Evolutionary conservation across 2,888 invertebrate genomes (phyloP), one percentile per base, ranked within the genome.

Genomic region (Neoscelio sp.): DNA sequence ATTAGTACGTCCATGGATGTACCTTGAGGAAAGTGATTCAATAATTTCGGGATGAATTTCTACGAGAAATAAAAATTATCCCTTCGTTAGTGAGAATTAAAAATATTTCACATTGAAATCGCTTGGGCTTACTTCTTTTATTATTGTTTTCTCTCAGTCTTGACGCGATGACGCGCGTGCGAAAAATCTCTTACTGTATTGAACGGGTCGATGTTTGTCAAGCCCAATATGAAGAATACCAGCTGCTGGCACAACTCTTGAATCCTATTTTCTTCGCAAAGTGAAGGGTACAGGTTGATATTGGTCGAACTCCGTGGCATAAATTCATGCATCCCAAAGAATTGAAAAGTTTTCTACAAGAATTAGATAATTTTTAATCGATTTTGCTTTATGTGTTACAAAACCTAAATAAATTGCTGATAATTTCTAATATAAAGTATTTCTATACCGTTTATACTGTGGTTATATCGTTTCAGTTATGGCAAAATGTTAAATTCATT

Each of bases 11-110:
- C 84, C 2, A 87, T 35, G 0, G 87, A 88, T 10, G 88, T 86
- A 40, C 88, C 87, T 80, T 86, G 87, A 10, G 87, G 87, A 62
- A 85, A 87, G 65, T 87, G 87, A 35, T 83, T 81, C 67, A 86
- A 58, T 48, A 85, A 56, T 33, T 79, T 84, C 6, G 82, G 78
- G 13, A 88, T 70, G 67, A 84, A 81, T 10, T 80, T 40, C 87
- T 86, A 58, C 26, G 56, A 48, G 56, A 56, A 38, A 54, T 17
- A 46, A 23, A 56, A 10, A 74, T 26, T 58, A 48, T 54, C 38
- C 60, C 44, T 52, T 68, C 48, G 46, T 73, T 73, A 75, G 46
- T 77, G 62, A n/a, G 6, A 40, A 67, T 48, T 62, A 40, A 56
- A 26, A 56, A 50, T 20, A 68, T 50, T 18, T 46, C 8, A 20